phyloP scores from a whole-genome alignment of 2,888 invertebrate genomes.

The Eristalinus aeneus region DNA sequence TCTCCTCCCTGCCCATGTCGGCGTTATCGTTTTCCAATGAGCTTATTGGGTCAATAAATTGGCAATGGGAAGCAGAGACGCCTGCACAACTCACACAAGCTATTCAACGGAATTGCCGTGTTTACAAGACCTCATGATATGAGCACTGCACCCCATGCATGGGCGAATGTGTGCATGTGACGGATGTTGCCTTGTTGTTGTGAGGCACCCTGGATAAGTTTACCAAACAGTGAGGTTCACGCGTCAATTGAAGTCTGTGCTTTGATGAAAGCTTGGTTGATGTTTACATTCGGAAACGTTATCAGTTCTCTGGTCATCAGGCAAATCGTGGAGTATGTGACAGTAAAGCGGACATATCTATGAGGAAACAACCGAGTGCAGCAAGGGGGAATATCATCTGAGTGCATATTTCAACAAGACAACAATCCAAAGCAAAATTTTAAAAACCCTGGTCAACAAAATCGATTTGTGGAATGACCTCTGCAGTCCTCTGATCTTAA shows the following conservation, averaged over 20 bases:
- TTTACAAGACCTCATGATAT: not conserved
- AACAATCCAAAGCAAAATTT: too few relatives aligned
- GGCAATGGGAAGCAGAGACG: not conserved
- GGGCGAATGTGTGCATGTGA: not conserved
- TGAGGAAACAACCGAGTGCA: too few relatives aligned
- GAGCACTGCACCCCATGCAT: not conserved
- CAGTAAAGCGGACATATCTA: too few relatives aligned
- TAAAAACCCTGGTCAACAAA: too few relatives aligned
- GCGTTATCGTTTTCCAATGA: conserved; percentile 11
- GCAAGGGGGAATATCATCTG: too few relatives aligned
- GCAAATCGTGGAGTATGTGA: too few relatives aligned
- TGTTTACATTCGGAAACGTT: not conserved
- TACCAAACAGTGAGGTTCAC: not conserved
- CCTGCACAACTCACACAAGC: not conserved
- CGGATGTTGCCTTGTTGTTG: conserved; percentile 5
- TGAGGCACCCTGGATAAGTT: not conserved
- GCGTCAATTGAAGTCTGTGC: not conserved
- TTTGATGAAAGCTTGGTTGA: not conserved
- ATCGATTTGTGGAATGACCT: too few relatives aligned
- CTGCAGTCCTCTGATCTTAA: too few relatives aligned
- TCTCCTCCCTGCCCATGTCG: not conserved
- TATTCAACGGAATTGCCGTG: not conserved
- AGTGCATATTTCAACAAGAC: too few relatives aligned
- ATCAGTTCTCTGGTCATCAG: too few relatives aligned
- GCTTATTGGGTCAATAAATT: conserved; percentile 38